Evolutionary conservation across 2,797 vertebrate species (phyloP).

Genomic region (Scomberomorus guttatus): DNA sequence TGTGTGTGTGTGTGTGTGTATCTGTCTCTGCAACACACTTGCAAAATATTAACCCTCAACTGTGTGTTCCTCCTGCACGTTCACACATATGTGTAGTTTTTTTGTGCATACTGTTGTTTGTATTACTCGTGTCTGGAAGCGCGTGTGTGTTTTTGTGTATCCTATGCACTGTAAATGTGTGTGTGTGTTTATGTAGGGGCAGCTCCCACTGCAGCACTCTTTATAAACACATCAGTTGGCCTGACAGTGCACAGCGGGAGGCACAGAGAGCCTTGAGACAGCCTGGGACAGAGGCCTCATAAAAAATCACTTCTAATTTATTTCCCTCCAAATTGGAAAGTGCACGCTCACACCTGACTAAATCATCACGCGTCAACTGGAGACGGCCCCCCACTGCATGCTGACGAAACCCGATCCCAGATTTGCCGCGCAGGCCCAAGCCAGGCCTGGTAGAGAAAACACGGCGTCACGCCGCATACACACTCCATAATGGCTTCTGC

Average conservation of each 20-base stretch:
- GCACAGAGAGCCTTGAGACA: conserved; percentile 81
- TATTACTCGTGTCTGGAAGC: conserved; percentile 38
- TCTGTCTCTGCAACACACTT: neutral
- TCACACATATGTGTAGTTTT: conserved; percentile 18
- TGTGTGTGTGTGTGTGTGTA: neutral
- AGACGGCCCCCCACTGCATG: conserved; percentile 96
- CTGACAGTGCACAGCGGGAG: conserved; percentile 90
- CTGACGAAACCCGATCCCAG: conserved; percentile 95
- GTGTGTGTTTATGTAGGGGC: conserved; percentile 59
- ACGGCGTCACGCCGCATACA: conserved; percentile 74
- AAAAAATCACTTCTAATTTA: conserved; percentile 99
- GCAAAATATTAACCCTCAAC: neutral
- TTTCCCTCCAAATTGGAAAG: conserved; percentile 99
- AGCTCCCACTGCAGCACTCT: conserved; percentile 84
- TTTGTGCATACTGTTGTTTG: conserved; percentile 53
- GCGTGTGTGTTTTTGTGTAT: conserved; percentile 51
- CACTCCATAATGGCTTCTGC: conserved; percentile 94
- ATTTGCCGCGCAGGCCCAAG: conserved; percentile 93
- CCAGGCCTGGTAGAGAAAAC: conserved; percentile 90
- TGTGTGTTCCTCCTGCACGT: conserved; percentile 18
- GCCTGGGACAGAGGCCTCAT: conserved; percentile 89
- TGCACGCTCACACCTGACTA: conserved; percentile 99
- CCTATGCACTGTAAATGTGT: conserved; percentile 20
- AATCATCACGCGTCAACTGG: conserved; percentile 99
- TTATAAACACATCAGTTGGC: conserved; percentile 98